Evolutionary conservation across 2,888 invertebrate genomes (phyloP).

Genomic region (Ormyrus rosae): DNA sequence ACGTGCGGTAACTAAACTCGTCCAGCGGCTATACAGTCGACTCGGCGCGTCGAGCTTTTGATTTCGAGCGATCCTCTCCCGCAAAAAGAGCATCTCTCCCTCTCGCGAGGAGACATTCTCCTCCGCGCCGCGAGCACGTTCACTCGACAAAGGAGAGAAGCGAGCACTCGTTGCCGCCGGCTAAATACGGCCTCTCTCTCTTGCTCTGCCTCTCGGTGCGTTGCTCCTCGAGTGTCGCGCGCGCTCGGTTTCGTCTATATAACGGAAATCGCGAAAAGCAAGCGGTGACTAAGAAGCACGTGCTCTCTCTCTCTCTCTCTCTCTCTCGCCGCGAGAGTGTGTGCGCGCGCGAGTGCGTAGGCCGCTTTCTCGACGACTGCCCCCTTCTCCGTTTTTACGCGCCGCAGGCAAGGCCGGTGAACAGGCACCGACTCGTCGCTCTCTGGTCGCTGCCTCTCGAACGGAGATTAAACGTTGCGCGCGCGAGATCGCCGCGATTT

Average conservation of each 20-base stretch:
- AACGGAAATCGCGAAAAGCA: slow-evolving; percentile 4
- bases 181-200: too few relatives aligned
- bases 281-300: background rate
- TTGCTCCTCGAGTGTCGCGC: too few relatives aligned
- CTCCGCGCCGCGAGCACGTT: too few relatives aligned
- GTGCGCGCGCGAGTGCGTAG: background rate
- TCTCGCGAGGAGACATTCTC: too few relatives aligned
- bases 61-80: background rate
- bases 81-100: background rate
- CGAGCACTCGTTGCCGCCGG: too few relatives aligned
- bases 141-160: too few relatives aligned
- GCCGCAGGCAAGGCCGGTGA: slow-evolving; percentile 25
- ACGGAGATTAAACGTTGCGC: too few relatives aligned
- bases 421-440: background rate
- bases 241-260: background rate
- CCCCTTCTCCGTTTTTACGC: background rate
- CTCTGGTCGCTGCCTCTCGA: slow-evolving; percentile 5
- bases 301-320: background rate
- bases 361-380: slow-evolving; percentile 5
- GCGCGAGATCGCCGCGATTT: too few relatives aligned
- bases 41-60: too few relatives aligned
- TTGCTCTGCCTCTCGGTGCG: too few relatives aligned
- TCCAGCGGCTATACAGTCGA: too few relatives aligned
- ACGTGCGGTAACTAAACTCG: too few relatives aligned
- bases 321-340: background rate